phyloP scores from a whole-genome alignment of 30 jellyfish, hydroid and myxozoan genomes.

The Turritopsis rubra region DNA sequence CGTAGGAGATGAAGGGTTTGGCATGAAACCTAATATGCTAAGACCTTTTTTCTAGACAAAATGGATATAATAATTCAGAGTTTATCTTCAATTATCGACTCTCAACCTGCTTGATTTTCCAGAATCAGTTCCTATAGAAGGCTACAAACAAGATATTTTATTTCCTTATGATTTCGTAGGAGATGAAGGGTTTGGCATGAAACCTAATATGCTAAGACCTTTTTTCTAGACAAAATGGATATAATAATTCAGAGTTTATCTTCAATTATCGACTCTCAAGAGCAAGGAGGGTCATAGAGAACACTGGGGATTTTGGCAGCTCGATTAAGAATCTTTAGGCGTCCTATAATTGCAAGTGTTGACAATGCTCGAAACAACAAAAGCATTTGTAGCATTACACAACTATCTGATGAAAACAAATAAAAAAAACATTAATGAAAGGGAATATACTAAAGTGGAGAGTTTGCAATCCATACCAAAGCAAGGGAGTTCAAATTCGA shows the following conservation, averaged over 20 bases:
- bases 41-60: conserved; percentile 1
- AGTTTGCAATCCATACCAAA: conserved; percentile 4
- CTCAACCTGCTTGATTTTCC: too few relatives aligned
- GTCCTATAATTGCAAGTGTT: conserved; percentile 5
- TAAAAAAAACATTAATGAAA: conserved; percentile 1
- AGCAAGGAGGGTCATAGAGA: conserved; percentile 9
- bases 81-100: too few relatives aligned
- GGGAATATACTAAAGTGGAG: not conserved
- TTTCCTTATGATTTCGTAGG: not conserved
- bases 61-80: not conserved
- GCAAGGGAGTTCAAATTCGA: conserved; percentile 10
- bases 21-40: conserved; percentile 3
- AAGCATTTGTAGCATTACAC: conserved; percentile 4
- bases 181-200: conserved; percentile 11
- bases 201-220: conserved; percentile 3
- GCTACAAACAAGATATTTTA: too few relatives aligned
- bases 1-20: conserved; percentile 12
- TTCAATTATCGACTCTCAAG: conserved; percentile 5
- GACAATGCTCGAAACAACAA: conserved; percentile 8
- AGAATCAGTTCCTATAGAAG: too few relatives aligned
- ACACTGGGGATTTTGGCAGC: conserved; percentile 12
- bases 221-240: not conserved
- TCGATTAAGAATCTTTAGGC: conserved; percentile 5
- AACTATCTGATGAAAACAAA: conserved; percentile 6
- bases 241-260: not conserved